These are phyloP conservation scores for Procambarus virginalis DNA, from an alignment of 1,140 invertebrate species.

Conservation along the genomic window DNA sequence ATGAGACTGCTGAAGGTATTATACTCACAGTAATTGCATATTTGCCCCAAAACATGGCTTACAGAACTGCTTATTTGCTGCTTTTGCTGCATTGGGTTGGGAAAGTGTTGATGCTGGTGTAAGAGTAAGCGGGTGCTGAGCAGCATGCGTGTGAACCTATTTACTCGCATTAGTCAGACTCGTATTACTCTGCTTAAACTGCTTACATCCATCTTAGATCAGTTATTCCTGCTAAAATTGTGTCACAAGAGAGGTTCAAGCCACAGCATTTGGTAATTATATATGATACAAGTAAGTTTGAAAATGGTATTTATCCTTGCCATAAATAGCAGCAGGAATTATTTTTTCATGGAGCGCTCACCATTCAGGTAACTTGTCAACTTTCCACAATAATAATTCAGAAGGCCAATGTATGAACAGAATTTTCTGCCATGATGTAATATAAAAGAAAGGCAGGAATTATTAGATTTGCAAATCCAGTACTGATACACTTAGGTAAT, in stretches of 20 bases:
- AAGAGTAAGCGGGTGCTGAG: neutral
- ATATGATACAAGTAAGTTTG: neutral
- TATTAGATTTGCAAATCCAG: neutral
- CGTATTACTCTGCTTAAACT: neutral
- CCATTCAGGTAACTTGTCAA: neutral
- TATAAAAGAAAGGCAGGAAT: neutral
- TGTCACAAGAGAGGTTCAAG: neutral
- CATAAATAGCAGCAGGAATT: neutral
- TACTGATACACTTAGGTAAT: neutral
- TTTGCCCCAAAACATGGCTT: neutral
- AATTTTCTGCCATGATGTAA: neutral
- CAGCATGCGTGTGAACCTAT: neutral
- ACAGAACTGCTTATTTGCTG: slow-evolving; percentile 6
- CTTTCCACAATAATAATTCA: neutral
- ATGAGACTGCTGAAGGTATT: slow-evolving; percentile 29
- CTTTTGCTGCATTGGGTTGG: slow-evolving; percentile 4
- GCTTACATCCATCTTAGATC: neutral
- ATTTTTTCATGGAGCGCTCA: neutral
- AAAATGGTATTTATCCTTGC: neutral
- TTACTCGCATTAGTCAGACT: neutral
- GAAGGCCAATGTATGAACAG: neutral
- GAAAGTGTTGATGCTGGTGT: neutral
- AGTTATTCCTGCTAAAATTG: neutral
- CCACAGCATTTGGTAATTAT: neutral
- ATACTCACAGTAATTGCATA: slow-evolving; percentile 17